Percentiles rank a stretch among this genome's conserved stretches.
phyloP scores from a whole-genome alignment of 2,888 invertebrate species.

The Apomyelois bistriatella region DNA sequence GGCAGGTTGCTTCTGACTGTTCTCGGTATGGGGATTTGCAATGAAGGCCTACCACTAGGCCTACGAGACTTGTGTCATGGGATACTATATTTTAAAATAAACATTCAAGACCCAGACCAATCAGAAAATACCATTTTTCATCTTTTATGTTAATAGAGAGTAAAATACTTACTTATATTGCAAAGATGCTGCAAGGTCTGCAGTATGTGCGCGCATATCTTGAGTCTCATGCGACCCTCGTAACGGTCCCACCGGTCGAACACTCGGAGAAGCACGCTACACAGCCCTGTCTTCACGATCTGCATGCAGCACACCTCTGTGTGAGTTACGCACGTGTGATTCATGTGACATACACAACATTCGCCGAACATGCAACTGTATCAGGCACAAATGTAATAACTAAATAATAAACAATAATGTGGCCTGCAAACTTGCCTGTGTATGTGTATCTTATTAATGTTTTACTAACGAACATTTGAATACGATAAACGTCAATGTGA shows the following conservation, averaged over 20 bases:
- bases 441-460: conserved; percentile 4
- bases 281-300: conserved; percentile 81
- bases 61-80: too few relatives aligned
- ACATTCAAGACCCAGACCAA: too few relatives aligned
- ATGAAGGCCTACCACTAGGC: too few relatives aligned
- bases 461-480: conserved; percentile 23
- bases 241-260: conserved; percentile 83
- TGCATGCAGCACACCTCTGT: conserved; percentile 83
- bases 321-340: conserved; percentile 67
- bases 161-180: conserved; percentile 77
- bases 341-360: conserved; percentile 43
- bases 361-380: conserved; percentile 41
- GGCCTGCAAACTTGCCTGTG: conserved; percentile 16
- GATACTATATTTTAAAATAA: too few relatives aligned
- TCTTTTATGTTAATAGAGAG: background rate
- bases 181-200: conserved; percentile 82
- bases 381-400: conserved; percentile 26
- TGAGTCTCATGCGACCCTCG: conserved; percentile 81
- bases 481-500: conserved; percentile 24
- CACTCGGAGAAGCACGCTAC: conserved; percentile 77
- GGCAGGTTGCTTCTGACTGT: too few relatives aligned
- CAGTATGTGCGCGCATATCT: conserved; percentile 81
- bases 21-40: too few relatives aligned
- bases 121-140: too few relatives aligned
- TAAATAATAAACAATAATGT: conserved; percentile 20